Percentiles rank a stretch among this genome's conserved stretches.
Conservation (phyloP, 2,797 vertebrate genomes). For the Falco concolor region DNA sequence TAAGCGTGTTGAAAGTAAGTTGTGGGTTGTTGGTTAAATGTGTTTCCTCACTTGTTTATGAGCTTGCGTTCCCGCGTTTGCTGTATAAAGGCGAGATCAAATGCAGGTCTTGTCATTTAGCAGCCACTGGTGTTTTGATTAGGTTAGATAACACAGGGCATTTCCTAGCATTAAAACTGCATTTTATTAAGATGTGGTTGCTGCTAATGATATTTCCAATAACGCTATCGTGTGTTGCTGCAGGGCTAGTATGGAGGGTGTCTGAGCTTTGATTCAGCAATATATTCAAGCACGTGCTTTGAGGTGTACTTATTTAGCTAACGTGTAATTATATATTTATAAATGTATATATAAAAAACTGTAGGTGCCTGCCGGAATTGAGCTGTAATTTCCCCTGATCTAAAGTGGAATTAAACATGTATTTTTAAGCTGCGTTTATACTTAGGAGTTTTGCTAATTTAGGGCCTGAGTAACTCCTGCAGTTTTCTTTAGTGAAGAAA, state of each 20-base stretch:
- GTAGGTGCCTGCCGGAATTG: not conserved
- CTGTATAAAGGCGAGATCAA: not conserved
- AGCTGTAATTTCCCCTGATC: slow-evolving; percentile 4
- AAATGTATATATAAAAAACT: not conserved
- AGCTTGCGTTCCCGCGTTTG: not conserved
- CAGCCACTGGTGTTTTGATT: not conserved
- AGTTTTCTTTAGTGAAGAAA: not conserved
- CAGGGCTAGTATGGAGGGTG: not conserved
- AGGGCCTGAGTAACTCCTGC: not conserved
- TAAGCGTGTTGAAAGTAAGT: not conserved
- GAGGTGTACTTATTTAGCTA: not conserved
- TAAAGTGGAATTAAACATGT: not conserved
- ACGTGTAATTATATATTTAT: not conserved
- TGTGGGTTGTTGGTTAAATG: slow-evolving; percentile 12
- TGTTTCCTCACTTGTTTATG: slow-evolving; percentile 26
- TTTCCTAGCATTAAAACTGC: not conserved
- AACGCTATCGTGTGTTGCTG: not conserved
- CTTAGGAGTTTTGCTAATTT: slow-evolving; percentile 1
- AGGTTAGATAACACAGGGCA: not conserved
- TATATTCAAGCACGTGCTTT: not conserved
- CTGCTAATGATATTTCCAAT: not conserved
- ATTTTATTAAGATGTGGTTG: not conserved
- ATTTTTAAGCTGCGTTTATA: not conserved
- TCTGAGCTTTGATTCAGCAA: not conserved
- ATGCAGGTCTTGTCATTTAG: not conserved